Percentiles rank a stretch among this genome's conserved stretches.
These are phyloP conservation scores for Penaeus indicus DNA, from an alignment of 1,140 invertebrate species.

Conservation along the genomic window DNA sequence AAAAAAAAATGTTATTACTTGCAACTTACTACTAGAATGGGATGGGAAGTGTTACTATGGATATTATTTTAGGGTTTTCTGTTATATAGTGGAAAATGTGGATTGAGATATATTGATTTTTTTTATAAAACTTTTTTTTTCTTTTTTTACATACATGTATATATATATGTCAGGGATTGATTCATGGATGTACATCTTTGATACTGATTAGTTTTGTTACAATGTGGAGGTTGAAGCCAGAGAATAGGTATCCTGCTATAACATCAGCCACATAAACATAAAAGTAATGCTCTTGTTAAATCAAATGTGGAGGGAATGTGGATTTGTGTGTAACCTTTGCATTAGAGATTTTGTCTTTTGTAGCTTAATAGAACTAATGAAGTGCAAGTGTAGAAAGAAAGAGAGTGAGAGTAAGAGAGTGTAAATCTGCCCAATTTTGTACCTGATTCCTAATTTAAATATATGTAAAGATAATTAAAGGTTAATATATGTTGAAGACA, in stretches of 20 bases:
- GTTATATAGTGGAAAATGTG: too few species aligned
- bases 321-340: slow-evolving; percentile 46
- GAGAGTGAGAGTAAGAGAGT: slow-evolving; percentile 4
- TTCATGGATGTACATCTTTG: slow-evolving; percentile 6
- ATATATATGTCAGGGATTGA: slow-evolving; percentile 16
- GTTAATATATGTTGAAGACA: slow-evolving; percentile 43
- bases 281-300: slow-evolving; percentile 50
- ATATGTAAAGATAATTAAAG: slow-evolving; percentile 50
- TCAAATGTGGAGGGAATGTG: slow-evolving; percentile 54
- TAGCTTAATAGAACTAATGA: slow-evolving; percentile 45
- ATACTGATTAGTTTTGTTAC: slow-evolving; percentile 50
- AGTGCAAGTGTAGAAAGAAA: slow-evolving; percentile 42
- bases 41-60: slow-evolving; percentile 42
- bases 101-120: slow-evolving; percentile 30
- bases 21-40: slow-evolving; percentile 36
- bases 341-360: slow-evolving; percentile 56
- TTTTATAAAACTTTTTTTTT: slow-evolving; percentile 27
- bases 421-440: slow-evolving; percentile 62
- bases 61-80: too few species aligned
- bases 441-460: slow-evolving; percentile 64
- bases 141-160: slow-evolving; percentile 28
- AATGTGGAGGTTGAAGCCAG: slow-evolving; percentile 27
- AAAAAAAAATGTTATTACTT: slow-evolving; percentile 16
- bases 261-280: slow-evolving; percentile 47
- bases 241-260: slow-evolving; percentile 44